These are phyloP conservation scores for Hyles vespertilio DNA, from an alignment of 1,140 invertebrate species.

Conservation along the genomic window DNA sequence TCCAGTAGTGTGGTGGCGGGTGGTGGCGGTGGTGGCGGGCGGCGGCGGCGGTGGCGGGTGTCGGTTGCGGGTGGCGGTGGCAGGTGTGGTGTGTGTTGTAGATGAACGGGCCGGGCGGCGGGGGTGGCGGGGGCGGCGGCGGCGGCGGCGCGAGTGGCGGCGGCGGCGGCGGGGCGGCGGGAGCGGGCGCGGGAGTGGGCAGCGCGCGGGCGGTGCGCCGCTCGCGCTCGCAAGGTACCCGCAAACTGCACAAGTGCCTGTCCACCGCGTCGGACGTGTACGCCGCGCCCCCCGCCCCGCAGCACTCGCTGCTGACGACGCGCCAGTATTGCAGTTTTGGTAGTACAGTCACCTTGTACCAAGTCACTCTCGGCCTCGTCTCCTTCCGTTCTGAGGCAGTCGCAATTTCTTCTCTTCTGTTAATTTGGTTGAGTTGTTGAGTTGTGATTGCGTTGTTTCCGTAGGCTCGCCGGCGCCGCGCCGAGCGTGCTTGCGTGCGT, in stretches of 20 bases:
- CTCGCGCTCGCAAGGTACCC: conserved; percentile 92
- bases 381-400: conserved; percentile 65
- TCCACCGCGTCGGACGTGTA: conserved; percentile 83
- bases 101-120: conserved; percentile 84
- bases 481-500: background rate
- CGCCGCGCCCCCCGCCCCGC: conserved; percentile 77
- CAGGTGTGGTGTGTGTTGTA: conserved; percentile 72
- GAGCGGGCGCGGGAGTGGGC: conserved; percentile 42
- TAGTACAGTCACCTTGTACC: conserved; percentile 84
- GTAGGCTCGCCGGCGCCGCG: conserved; percentile 18
- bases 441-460: conserved; percentile 25
- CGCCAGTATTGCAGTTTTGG: conserved; percentile 95
- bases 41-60: conserved; percentile 12
- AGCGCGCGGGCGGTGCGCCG: conserved; percentile 76
- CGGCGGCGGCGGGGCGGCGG: conserved; percentile 36
- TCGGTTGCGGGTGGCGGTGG: conserved; percentile 23
- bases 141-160: conserved; percentile 68
- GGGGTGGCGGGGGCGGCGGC: conserved; percentile 39
- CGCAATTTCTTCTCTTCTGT: conserved; percentile 63
- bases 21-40: background rate
- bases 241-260: conserved; percentile 91
- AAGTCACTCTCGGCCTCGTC: conserved; percentile 44
- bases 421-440: conserved; percentile 28
- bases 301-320: conserved; percentile 83
- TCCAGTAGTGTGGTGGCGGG: conserved; percentile 1